A percentile compares a stretch with the other conserved stretches of the same genome.
Conservation (phyloP, 1,140 invertebrate species). For the Bacillus rossius region DNA sequence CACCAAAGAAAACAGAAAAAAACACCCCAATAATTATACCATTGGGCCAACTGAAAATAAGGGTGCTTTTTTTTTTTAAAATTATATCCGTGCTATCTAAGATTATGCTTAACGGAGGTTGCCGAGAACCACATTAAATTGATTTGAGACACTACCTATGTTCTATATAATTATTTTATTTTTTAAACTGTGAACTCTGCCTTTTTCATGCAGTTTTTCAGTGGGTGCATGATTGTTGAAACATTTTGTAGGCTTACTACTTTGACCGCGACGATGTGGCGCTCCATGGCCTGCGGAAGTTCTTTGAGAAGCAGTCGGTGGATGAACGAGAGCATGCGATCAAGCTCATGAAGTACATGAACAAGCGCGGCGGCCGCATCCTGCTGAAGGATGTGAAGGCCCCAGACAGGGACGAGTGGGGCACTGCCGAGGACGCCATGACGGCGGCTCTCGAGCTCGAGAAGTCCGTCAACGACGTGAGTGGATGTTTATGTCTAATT, state of each 20-base stretch:
- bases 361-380: slow-evolving; percentile 71
- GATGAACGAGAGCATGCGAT: slow-evolving; percentile 75
- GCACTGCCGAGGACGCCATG: slow-evolving; percentile 60
- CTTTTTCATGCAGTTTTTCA: too few relatives aligned
- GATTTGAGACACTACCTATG: too few relatives aligned
- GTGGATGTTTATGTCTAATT: not conserved
- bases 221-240: too few relatives aligned
- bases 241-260: slow-evolving; percentile 60
- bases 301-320: slow-evolving; percentile 63
- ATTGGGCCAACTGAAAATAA: too few relatives aligned
- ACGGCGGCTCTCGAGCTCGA: slow-evolving; percentile 66
- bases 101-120: too few relatives aligned
- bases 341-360: slow-evolving; percentile 72
- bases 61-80: too few relatives aligned
- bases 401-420: slow-evolving; percentile 58
- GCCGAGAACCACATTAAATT: too few relatives aligned
- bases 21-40: too few relatives aligned
- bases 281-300: slow-evolving; percentile 60
- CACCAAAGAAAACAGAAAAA: too few relatives aligned
- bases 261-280: slow-evolving; percentile 79
- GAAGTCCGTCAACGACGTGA: slow-evolving; percentile 67
- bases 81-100: too few relatives aligned
- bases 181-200: too few relatives aligned
- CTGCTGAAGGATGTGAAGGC: slow-evolving; percentile 48
- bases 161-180: too few relatives aligned